Evolutionary conservation across 2,888 invertebrate genomes (phyloP).

Genomic region (Cyclophora punctaria): DNA sequence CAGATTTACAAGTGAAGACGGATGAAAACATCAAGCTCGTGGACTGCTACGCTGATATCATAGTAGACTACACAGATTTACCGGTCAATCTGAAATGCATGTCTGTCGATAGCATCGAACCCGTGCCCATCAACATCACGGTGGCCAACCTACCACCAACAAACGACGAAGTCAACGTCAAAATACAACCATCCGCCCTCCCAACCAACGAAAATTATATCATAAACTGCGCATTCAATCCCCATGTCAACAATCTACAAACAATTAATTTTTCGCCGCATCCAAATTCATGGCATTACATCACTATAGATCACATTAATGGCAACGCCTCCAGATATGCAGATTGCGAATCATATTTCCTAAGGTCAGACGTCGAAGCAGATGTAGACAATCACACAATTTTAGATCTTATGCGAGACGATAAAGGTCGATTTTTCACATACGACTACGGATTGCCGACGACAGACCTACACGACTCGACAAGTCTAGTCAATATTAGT

Average conservation of each 20-base stretch:
- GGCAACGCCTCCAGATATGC: constrained; percentile 40
- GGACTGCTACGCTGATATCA: constrained; percentile 44
- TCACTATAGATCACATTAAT: constrained; percentile 37
- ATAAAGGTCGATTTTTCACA: constrained; percentile 83
- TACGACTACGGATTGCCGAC: constrained; percentile 83
- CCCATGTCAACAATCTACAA: constrained; percentile 49
- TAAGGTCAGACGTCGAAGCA: constrained; percentile 30
- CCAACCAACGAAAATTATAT: constrained; percentile 69
- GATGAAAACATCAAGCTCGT: constrained; percentile 50
- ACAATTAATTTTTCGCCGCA: constrained; percentile 68
- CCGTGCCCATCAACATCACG: constrained; percentile 51
- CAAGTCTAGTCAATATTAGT: constrained; percentile 80
- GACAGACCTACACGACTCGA: constrained; percentile 77
- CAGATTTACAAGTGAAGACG: constrained; percentile 77
- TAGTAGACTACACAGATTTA: constrained; percentile 35
- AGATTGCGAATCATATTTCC: constrained; percentile 52
- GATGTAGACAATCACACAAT: constrained; percentile 42
- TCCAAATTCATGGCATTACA: constrained; percentile 77
- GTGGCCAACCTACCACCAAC: constrained; percentile 45
- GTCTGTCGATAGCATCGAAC: constrained; percentile 41
- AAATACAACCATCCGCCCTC: constrained; percentile 68
- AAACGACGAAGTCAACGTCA: constrained; percentile 41
- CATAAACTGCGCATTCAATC: constrained; percentile 63
- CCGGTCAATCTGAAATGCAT: constrained; percentile 70
- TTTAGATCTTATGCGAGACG: constrained; percentile 68